Conservation (phyloP, 2,113 vertebrate species). For the Cichladusa arquata region DNA sequence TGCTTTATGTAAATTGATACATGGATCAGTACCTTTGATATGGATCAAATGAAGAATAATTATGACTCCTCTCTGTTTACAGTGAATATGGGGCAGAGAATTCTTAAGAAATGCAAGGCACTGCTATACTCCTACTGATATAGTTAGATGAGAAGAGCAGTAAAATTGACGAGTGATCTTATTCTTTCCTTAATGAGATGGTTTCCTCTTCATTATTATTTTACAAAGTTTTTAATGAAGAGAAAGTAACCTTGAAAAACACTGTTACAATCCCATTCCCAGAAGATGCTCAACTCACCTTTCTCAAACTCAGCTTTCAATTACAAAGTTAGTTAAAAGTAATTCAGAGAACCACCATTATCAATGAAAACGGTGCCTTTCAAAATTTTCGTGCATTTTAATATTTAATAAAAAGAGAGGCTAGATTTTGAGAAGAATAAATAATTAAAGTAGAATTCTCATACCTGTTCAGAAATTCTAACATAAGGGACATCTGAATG, state of each 20-base stretch:
- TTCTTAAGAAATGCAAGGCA: slow-evolving; percentile 41
- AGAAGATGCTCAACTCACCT: slow-evolving; percentile 62
- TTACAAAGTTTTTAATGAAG: slow-evolving; percentile 76
- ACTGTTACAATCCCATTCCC: slow-evolving; percentile 66
- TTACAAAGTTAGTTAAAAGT: slow-evolving; percentile 67
- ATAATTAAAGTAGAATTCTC: slow-evolving; percentile 33
- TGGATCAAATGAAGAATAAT: slow-evolving; percentile 78
- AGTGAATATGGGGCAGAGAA: slow-evolving; percentile 53
- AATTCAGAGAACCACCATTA: slow-evolving; percentile 61
- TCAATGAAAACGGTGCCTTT: slow-evolving; percentile 70
- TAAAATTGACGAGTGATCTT: slow-evolving; percentile 62
- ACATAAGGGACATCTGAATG: slow-evolving; percentile 30
- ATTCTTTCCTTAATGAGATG: slow-evolving; percentile 68
- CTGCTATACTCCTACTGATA: slow-evolving; percentile 15
- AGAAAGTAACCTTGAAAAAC: slow-evolving; percentile 79
- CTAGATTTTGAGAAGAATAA: slow-evolving; percentile 56
- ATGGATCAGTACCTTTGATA: slow-evolving; percentile 79
- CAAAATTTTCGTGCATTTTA: slow-evolving; percentile 54
- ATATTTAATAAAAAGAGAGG: slow-evolving; percentile 61
- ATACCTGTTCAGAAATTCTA: slow-evolving; percentile 52
- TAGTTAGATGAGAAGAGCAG: slow-evolving; percentile 38
- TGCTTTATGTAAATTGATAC: slow-evolving; percentile 79
- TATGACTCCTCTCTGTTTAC: slow-evolving; percentile 72
- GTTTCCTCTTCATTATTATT: slow-evolving; percentile 75
- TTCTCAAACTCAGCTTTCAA: slow-evolving; percentile 67